Evolutionary conservation across 2,797 vertebrate genomes (phyloP).

Genomic region (Halcyon smyrnensis): DNA sequence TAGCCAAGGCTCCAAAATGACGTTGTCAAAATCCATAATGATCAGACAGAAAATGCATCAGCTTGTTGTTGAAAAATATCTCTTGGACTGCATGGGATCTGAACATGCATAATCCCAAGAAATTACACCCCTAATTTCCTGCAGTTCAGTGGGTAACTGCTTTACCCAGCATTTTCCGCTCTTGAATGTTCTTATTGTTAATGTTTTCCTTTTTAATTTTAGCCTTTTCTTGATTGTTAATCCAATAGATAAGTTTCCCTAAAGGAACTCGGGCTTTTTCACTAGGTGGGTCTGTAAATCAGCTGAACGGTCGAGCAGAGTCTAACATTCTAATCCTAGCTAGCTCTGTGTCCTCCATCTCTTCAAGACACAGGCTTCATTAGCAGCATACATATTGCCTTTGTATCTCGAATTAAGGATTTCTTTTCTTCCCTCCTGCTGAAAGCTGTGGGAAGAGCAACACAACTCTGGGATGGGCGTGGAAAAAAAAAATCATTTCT

Average conservation of each 20-base stretch:
- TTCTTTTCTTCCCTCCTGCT: not conserved
- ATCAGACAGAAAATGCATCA: conserved; percentile 68
- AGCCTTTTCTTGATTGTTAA: conserved; percentile 22
- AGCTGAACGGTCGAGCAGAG: conserved; percentile 12
- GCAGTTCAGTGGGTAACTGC: not conserved
- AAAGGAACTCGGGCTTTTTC: not conserved
- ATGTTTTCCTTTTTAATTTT: conserved; percentile 35
- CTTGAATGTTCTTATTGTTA: conserved; percentile 34
- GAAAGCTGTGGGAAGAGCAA: not conserved
- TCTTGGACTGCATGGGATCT: not conserved
- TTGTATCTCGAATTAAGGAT: not conserved
- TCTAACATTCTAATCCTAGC: not conserved
- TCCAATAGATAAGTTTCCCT: not conserved
- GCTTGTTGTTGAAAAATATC: conserved; percentile 35
- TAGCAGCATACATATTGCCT: not conserved
- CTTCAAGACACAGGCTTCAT: conserved; percentile 33
- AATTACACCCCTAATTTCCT: not conserved
- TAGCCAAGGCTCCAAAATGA: conserved; percentile 77
- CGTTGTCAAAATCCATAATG: conserved; percentile 75
- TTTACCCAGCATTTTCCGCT: not conserved
- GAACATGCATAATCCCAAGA: not conserved
- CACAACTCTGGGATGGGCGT: not conserved
- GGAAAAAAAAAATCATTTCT: not conserved
- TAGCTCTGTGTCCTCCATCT: not conserved
- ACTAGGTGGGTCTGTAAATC: conserved; percentile 31